These are phyloP conservation scores for Meandrina meandrites DNA, from an alignment of 92 coral and sea anemone species.

Conservation along the genomic window DNA sequence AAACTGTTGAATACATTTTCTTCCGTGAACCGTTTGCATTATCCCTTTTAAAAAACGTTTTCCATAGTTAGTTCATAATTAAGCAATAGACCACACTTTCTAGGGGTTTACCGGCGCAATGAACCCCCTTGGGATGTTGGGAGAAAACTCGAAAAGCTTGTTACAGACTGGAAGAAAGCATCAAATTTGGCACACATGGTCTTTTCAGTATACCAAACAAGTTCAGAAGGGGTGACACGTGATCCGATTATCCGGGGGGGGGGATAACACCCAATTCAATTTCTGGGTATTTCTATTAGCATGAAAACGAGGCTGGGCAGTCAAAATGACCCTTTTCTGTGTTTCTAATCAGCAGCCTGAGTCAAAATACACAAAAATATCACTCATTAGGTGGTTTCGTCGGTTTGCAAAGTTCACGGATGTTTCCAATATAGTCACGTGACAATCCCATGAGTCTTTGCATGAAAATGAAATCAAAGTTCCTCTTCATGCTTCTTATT, in stretches of 20 bases:
- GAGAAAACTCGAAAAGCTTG: too few species aligned
- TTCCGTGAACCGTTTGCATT: too few species aligned
- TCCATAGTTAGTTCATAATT: too few species aligned
- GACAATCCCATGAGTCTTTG: conserved; percentile 2
- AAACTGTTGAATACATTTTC: too few species aligned
- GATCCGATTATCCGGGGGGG: conserved; percentile 23
- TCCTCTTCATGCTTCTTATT: too few species aligned
- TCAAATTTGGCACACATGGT: conserved; percentile 23
- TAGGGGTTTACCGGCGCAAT: too few species aligned
- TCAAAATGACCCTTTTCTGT: background rate
- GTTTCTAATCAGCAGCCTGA: background rate
- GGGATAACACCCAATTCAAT: background rate
- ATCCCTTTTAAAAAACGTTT: too few species aligned
- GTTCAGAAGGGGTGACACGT: conserved; percentile 28
- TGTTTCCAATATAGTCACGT: background rate
- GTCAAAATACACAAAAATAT: background rate
- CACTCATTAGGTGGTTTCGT: background rate
- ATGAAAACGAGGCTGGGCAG: conserved; percentile 8
- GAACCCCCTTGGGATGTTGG: too few species aligned
- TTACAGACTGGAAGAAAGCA: too few species aligned
- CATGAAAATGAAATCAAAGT: too few species aligned
- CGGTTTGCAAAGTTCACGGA: background rate
- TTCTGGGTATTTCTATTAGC: too few species aligned
- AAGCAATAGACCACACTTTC: too few species aligned
- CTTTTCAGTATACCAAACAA: background rate